Conservation (phyloP, 35 echinoderm and acorn worm genomes). For the Lytechinus pictus region DNA sequence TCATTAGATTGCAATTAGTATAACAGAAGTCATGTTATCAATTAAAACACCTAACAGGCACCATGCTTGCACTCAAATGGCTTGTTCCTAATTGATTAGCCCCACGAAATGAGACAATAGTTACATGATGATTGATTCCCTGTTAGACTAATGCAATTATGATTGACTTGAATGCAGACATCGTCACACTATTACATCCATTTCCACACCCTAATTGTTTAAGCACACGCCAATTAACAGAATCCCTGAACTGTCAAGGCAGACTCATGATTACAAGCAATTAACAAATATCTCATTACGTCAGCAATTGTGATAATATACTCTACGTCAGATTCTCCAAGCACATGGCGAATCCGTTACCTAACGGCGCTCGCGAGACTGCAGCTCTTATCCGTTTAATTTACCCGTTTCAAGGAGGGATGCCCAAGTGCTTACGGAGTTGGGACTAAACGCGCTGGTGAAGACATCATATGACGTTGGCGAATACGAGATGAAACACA, state of each 20-base stretch:
- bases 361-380: neutral
- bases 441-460: neutral
- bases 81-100: neutral
- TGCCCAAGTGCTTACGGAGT: neutral
- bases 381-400: neutral
- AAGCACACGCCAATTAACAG: neutral
- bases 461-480: conserved; percentile 1
- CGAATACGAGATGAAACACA: neutral
- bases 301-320: neutral
- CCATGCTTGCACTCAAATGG: neutral
- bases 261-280: neutral
- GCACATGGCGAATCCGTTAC: neutral
- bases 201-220: neutral
- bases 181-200: neutral
- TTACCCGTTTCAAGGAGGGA: neutral
- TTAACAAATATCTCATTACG: conserved; percentile 12
- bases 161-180: neutral
- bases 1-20: no score
- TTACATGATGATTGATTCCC: neutral
- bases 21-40: no score
- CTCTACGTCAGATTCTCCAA: neutral
- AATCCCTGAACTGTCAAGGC: neutral
- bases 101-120: neutral
- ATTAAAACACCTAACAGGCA: neutral
- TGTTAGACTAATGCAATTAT: neutral